Conservation (phyloP, 1,140 invertebrate genomes). For the Pentalonia nigronervosa region DNA sequence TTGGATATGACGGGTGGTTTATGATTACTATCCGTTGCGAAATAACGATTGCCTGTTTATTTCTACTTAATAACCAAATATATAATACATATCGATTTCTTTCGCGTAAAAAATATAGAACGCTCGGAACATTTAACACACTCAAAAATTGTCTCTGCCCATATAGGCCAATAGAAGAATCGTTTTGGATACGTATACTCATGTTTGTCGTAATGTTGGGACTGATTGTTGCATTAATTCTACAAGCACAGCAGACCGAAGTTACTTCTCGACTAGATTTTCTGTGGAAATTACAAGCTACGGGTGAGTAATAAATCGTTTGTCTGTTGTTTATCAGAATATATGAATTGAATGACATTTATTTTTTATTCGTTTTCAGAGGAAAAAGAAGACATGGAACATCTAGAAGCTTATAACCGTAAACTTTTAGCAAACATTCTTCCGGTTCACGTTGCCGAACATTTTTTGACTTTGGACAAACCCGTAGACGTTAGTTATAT, state of each 20-base stretch:
- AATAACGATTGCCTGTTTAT: not conserved
- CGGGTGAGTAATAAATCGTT: conserved; percentile 66
- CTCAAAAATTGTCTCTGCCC: not conserved
- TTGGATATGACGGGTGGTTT: not conserved
- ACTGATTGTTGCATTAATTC: conserved; percentile 76
- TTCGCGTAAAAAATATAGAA: not conserved
- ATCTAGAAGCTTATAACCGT: conserved; percentile 90
- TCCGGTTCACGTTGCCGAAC: conserved; percentile 91
- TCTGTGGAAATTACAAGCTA: conserved; percentile 92
- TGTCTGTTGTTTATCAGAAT: not conserved
- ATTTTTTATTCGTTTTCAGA: conserved; percentile 67
- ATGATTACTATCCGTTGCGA: not conserved
- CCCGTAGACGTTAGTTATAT: conserved; percentile 76
- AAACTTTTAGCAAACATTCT: conserved; percentile 94
- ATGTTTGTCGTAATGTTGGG: conserved; percentile 72
- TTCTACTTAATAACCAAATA: not conserved
- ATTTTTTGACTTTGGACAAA: conserved; percentile 85
- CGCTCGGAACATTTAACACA: not conserved
- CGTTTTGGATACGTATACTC: conserved; percentile 59
- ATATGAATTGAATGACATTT: no score
- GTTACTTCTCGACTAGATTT: conserved; percentile 87
- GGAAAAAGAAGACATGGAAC: conserved; percentile 94
- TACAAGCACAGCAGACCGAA: conserved; percentile 90
- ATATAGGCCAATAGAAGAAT: conserved; percentile 37
- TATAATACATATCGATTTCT: not conserved